Evolutionary conservation across 2,797 vertebrate genomes (phyloP), one percentile per base, ranked within the genome.

Genomic region (Schizopygopsis pylzovi): DNA sequence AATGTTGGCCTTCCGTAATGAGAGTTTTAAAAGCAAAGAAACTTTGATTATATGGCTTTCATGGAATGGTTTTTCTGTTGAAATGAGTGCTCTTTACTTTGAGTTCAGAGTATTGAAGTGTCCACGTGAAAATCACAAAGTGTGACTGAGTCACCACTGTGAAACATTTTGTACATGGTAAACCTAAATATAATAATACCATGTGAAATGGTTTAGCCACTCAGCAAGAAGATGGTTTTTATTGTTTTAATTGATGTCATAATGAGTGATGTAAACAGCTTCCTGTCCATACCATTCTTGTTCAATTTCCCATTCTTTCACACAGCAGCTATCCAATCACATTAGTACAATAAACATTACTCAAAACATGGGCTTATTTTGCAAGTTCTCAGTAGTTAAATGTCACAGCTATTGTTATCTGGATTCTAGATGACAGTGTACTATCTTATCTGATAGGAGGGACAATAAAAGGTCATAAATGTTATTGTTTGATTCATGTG

Each of bases 381-480:
- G 33, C 39, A 45, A 37, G 61, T 22, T 65, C 18, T 37, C 41
- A 47, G 41, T 47, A 28, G n/a, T 45, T 47, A 22, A 39, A 4
- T 25, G 20, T 15, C 2, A 0, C 4, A 4, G n/a, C 11, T 7
- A 3, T 39, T 49, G 45, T 54, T 81, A 54, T 70, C 28, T 70
- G 39, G 8, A 56, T 56, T 41, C 47, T 25, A 22, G 22, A 71
- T 47, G 22, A 81, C 49, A 6, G 6, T 54, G n/a, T 13, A 63
- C 33, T 56, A 22, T 81, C 63, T 68, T 39, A 68, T 81, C 33
- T 81, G 33, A 41, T 70, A 81, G 7, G 6, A 41, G 28, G 33
- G 65, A 68, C 79, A 70, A 81, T 70, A 33, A 81, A 22, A 54
- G 12, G 56, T 79, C 25, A 54, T 52, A 54, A 41, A 54, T 25